Evolutionary conservation across 2,888 invertebrate species (phyloP).

Genomic region (Eretmocerus hayati): DNA sequence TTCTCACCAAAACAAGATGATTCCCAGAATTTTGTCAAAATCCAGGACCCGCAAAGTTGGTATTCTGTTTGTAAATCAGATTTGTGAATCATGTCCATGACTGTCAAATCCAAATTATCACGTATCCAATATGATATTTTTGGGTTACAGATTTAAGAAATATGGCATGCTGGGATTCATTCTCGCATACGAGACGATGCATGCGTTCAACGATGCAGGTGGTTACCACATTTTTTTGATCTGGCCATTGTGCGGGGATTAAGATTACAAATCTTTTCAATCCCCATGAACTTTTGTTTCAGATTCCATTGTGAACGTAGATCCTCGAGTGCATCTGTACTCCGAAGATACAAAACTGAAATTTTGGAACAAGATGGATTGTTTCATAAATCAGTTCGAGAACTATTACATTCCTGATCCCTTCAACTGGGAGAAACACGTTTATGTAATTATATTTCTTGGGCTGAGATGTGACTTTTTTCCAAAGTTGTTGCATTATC

Average conservation of each 20-base stretch:
- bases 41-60: too few relatives aligned
- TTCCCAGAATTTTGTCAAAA: too few relatives aligned
- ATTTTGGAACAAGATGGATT: constrained; percentile 13
- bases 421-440: constrained; percentile 6
- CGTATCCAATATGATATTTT: too few relatives aligned
- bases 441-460: constrained; percentile 7
- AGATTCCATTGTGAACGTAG: constrained; percentile 7
- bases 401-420: constrained; percentile 16
- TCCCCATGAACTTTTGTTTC: too few relatives aligned
- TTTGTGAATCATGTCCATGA: too few relatives aligned
- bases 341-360: constrained; percentile 12
- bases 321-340: constrained; percentile 7
- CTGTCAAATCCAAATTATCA: too few relatives aligned
- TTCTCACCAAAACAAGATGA: too few relatives aligned
- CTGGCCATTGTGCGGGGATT: neutral
- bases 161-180: constrained; percentile 13
- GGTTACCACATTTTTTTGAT: neutral
- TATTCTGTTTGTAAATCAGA: too few relatives aligned
- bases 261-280: neutral
- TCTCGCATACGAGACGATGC: constrained; percentile 14
- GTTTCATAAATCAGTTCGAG: constrained; percentile 13
- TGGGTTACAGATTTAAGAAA: constrained; percentile 11
- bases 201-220: constrained; percentile 16
- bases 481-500: too few relatives aligned
- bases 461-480: too few relatives aligned